Percentiles rank a stretch among this genome's conserved stretches.
These are phyloP conservation scores for Allolobophora icterica DNA, from an alignment of 2,888 invertebrate genomes.

Conservation along the genomic window DNA sequence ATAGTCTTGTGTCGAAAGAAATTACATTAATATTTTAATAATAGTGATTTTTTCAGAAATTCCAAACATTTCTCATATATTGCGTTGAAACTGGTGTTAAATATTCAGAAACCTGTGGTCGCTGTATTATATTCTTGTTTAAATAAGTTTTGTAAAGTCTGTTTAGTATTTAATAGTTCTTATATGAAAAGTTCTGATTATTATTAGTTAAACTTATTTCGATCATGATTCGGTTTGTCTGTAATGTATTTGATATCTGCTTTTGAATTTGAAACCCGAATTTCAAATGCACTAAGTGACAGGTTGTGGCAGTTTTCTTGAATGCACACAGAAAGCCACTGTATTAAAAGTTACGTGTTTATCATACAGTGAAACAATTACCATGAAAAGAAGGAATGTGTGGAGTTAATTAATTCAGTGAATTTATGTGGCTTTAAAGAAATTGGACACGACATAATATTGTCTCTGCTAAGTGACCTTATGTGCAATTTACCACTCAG, in stretches of 20 bases:
- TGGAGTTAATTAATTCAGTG: not conserved
- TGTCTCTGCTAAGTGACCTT: not conserved
- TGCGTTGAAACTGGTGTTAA: not conserved
- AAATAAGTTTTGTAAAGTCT: not conserved
- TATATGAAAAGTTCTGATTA: not conserved
- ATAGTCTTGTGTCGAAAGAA: not conserved
- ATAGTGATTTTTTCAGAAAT: not conserved
- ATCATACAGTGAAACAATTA: not conserved
- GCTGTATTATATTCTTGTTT: not conserved
- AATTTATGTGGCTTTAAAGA: not conserved
- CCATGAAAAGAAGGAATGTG: not conserved
- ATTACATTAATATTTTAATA: not conserved
- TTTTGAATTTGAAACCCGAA: not conserved
- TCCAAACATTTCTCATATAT: slow-evolving; percentile 8
- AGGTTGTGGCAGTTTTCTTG: not conserved
- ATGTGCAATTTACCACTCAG: not conserved
- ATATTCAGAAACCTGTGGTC: not conserved
- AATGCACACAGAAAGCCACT: not conserved
- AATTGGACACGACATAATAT: not conserved
- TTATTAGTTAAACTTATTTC: not conserved
- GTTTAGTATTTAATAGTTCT: slow-evolving; percentile 17
- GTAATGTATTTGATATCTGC: too few relatives aligned
- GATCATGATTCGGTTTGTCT: not conserved
- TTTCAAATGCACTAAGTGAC: not conserved
- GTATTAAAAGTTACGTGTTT: not conserved